Base-by-base conservation (phyloP, 1,140 invertebrate species). In the Notospermus geniculatus region DNA sequence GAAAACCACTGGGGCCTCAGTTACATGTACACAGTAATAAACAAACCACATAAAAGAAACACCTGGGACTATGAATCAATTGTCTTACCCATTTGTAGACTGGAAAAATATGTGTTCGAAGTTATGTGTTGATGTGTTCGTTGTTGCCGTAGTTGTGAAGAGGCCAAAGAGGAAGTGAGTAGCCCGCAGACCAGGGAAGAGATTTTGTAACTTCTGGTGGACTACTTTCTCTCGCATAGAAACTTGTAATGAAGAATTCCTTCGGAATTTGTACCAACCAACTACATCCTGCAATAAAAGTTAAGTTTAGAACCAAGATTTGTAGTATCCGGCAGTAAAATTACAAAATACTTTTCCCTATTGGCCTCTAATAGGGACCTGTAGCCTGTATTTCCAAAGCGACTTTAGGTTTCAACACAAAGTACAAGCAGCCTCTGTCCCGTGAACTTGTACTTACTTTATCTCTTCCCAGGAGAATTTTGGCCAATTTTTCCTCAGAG, bases 221-320 rank as follows among this genome's bases (percentile, higher is more conserved):
- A 72, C 23, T 25, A 64, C 61, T 15, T 57, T 53, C 52, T 74
- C 72, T 50, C 64, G 61, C 60, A 71, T 64, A 2, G 70, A 72
- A 25, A 66, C 57, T 23, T 59, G 54, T 50, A 68, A 36, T 1
- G 63, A 62, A 1, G 68, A 67, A 50, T 72, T 69, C 2, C 72
- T 54, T 9, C 72, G 63, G 58, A 71, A 72, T 50, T 66, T 67
- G 61, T 74, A 74, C 72, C 72, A 74, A 13, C 72, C 72, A 29
- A 72, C 57, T n/a, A 74, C 62, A 22, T 67, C 67, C 72, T 74
- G 58, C 11, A 64, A 68, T n/a, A 53, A 22, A 57, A 7, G 32
- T 7, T 36, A 36, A 36, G 15, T 4, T 15, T 15, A 36, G 4
- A 7, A 36, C 32, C 5, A 7, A 36, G 4, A 15, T 36, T 7